These are phyloP conservation scores for Montipora capricornis DNA, from an alignment of 64 coral and sea anemone genomes.

Conservation along the genomic window DNA sequence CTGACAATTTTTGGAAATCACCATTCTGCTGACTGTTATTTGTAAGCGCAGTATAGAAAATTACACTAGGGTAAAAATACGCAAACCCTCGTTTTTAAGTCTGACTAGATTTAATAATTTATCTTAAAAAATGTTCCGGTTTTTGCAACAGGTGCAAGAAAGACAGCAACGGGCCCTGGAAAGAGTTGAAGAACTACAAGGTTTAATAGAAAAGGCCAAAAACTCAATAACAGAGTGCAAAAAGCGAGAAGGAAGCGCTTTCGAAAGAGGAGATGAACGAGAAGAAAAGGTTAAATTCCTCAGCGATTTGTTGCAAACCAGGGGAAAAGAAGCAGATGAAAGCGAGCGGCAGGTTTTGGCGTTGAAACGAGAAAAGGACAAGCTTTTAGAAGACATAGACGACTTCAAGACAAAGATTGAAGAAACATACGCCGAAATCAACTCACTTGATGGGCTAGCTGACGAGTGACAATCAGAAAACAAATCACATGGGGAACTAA, in stretches of 20 bases:
- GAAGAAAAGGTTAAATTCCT: constrained; percentile 31
- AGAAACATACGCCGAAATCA: background rate
- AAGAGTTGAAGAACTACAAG: background rate
- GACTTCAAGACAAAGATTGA: background rate
- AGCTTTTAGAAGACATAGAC: background rate
- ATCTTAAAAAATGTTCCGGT: background rate
- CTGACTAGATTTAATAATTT: too few relatives aligned
- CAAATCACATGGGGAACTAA: too few relatives aligned
- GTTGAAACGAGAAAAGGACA: background rate
- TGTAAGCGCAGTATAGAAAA: too few relatives aligned
- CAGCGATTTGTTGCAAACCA: background rate
- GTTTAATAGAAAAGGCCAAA: background rate
- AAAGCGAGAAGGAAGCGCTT: constrained; percentile 7
- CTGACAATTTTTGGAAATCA: too few relatives aligned
- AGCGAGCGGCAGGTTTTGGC: background rate
- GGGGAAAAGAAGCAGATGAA: background rate
- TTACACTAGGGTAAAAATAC: too few relatives aligned
- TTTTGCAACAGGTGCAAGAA: background rate
- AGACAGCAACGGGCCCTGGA: background rate
- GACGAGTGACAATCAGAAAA: background rate
- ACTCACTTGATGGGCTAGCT: background rate
- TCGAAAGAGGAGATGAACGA: constrained; percentile 30
- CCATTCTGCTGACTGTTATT: too few relatives aligned
- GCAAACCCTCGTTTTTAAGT: too few relatives aligned
- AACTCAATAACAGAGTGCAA: background rate